A percentile compares a stretch with the other conserved stretches of the same genome.
Evolutionary conservation across 1,140 invertebrate species (phyloP).

Genomic region (Macrosteles quadrilineatus): DNA sequence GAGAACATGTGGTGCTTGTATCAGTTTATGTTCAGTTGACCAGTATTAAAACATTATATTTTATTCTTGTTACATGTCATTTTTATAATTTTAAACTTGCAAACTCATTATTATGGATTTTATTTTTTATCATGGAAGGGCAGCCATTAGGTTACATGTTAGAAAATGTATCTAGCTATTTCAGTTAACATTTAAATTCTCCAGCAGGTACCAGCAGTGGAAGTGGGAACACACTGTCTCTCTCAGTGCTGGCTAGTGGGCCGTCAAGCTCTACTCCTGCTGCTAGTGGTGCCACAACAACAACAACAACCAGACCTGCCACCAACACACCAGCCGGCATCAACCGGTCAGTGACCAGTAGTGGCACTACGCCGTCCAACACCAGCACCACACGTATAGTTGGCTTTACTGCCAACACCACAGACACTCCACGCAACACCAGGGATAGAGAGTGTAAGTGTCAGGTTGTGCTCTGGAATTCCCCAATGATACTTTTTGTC

Average conservation of each 20-base stretch:
- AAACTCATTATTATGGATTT: no score
- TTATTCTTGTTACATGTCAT: no score
- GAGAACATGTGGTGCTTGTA: no score
- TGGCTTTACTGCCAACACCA: constrained; percentile 47
- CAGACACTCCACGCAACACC: constrained; percentile 41
- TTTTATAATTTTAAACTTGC: no score
- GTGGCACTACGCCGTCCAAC: constrained; percentile 38
- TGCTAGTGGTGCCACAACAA: not conserved
- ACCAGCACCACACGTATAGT: constrained; percentile 51
- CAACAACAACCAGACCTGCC: constrained; percentile 4
- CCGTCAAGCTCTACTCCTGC: not conserved
- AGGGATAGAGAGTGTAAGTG: constrained; percentile 43
- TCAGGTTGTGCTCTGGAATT: no score
- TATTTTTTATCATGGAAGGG: no score
- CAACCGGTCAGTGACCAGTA: constrained; percentile 33
- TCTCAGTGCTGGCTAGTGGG: constrained; percentile 47
- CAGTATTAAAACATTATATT: no score
- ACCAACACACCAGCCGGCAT: constrained; percentile 3
- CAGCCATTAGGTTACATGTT: no score
- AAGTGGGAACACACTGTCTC: constrained; percentile 49
- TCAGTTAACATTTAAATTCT: no score
- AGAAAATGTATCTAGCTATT: no score
- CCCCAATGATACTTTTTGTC: constrained; percentile 12
- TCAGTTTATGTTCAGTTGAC: no score
- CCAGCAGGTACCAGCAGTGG: constrained; percentile 27